A percentile compares a stretch with the other conserved stretches of the same genome.
phyloP scores from a whole-genome alignment of 2,113 vertebrate genomes.

The Eurystomus gularis region DNA sequence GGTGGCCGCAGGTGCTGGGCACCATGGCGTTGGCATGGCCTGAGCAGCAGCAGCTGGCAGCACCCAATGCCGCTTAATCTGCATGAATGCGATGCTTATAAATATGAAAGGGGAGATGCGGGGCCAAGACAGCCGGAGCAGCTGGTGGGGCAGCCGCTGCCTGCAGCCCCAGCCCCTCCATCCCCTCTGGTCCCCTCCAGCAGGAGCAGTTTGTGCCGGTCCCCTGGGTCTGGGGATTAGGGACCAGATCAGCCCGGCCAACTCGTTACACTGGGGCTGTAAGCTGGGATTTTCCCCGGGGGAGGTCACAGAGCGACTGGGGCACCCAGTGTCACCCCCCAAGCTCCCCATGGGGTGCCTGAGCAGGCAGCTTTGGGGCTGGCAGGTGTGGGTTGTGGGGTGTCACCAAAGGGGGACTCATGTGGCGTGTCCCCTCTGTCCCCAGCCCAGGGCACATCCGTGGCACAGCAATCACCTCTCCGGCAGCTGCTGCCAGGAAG shows the following conservation, averaged over 20 bases:
- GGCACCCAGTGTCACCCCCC: accelerated
- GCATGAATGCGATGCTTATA: neutral
- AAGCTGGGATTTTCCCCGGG: neutral
- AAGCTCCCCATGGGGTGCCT: neutral
- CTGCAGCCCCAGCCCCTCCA: neutral
- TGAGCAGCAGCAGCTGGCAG: conserved; percentile 15
- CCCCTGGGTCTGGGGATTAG: neutral
- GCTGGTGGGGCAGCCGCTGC: neutral
- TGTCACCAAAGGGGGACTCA: neutral
- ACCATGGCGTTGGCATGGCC: neutral
- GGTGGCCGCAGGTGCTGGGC: neutral
- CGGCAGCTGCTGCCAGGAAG: neutral
- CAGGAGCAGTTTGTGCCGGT: neutral
- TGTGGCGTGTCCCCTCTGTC: neutral
- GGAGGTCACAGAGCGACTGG: neutral
- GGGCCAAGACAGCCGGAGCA: neutral
- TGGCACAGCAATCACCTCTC: neutral
- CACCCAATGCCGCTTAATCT: neutral
- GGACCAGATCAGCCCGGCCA: neutral
- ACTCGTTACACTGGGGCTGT: neutral
- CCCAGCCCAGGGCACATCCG: neutral
- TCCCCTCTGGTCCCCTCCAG: neutral
- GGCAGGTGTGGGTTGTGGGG: neutral
- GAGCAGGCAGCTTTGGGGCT: neutral
- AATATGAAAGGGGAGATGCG: neutral